Evolutionary conservation across 2,113 vertebrate genomes (phyloP).

Genomic region (Silurus meridionalis): DNA sequence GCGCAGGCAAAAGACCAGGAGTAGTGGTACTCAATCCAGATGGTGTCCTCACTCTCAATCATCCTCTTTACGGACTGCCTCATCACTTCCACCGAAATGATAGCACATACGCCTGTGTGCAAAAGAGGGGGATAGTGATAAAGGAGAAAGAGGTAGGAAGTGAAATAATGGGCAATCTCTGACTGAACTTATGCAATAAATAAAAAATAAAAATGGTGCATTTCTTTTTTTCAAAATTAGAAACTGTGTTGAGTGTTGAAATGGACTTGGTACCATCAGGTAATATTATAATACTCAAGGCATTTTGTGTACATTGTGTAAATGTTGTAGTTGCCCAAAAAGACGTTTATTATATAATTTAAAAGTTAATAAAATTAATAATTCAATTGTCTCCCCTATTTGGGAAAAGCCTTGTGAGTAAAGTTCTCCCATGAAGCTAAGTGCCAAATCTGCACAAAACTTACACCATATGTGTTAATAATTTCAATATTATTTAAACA

Average conservation of each 20-base stretch:
- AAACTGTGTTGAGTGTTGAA: not conserved
- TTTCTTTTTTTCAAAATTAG: not conserved
- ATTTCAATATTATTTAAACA: not conserved
- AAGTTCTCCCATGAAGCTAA: not conserved
- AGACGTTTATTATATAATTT: too few species aligned
- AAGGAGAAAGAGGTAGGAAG: not conserved
- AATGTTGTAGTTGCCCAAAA: not conserved
- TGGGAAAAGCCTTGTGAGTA: not conserved
- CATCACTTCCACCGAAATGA: slow-evolving; percentile 94
- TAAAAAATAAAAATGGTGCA: not conserved
- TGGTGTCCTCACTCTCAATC: slow-evolving; percentile 90
- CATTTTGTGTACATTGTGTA: not conserved
- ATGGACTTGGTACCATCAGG: not conserved
- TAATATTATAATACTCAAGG: not conserved
- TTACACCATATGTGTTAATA: not conserved
- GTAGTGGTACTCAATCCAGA: slow-evolving; percentile 87
- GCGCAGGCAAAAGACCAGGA: slow-evolving; percentile 93
- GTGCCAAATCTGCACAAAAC: not conserved
- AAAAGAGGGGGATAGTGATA: not conserved
- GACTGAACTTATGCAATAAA: not conserved
- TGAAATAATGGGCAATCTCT: not conserved
- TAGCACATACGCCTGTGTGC: slow-evolving; percentile 84
- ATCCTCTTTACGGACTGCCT: slow-evolving; percentile 94
- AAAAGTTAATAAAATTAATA: too few species aligned
- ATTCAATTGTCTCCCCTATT: too few species aligned